These are phyloP conservation scores for Lagopus muta DNA, from an alignment of 2,113 vertebrate species.

Conservation along the genomic window DNA sequence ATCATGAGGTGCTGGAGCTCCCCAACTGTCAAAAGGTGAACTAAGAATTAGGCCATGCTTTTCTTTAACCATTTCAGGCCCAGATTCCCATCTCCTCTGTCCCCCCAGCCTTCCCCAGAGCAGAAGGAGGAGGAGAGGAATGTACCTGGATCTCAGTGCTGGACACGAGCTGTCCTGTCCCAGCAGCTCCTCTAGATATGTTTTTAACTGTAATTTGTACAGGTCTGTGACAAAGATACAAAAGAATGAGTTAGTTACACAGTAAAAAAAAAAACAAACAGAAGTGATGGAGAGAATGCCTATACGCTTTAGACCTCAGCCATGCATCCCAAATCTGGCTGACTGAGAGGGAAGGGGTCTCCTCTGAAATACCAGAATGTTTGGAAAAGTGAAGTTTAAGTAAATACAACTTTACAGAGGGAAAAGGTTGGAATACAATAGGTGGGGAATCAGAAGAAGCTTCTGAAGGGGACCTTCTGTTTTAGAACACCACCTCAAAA, in stretches of 20 bases:
- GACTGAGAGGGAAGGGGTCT: not conserved
- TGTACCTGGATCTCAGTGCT: rapidly evolving
- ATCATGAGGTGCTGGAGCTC: conserved; percentile 70
- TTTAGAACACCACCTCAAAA: not conserved
- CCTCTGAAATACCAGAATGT: not conserved
- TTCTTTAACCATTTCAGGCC: not conserved
- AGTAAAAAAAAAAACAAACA: not conserved
- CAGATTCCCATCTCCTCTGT: not conserved
- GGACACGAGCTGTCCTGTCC: not conserved
- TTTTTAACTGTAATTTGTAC: rapidly evolving
- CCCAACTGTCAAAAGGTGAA: conserved; percentile 74
- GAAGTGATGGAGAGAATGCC: not conserved
- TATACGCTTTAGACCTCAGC: not conserved
- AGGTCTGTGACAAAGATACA: not conserved
- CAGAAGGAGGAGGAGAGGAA: not conserved
- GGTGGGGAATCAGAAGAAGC: not conserved
- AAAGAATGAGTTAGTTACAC: not conserved
- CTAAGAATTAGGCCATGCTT: not conserved
- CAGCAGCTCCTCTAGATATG: not conserved
- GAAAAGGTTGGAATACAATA: not conserved
- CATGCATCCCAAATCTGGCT: rapidly evolving
- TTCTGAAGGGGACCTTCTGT: not conserved
- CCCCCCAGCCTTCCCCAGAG: not conserved
- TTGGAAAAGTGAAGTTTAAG: not conserved
- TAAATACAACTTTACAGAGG: not conserved